Conservation (phyloP, 2,888 invertebrate genomes). For the Nasonia oneida region DNA sequence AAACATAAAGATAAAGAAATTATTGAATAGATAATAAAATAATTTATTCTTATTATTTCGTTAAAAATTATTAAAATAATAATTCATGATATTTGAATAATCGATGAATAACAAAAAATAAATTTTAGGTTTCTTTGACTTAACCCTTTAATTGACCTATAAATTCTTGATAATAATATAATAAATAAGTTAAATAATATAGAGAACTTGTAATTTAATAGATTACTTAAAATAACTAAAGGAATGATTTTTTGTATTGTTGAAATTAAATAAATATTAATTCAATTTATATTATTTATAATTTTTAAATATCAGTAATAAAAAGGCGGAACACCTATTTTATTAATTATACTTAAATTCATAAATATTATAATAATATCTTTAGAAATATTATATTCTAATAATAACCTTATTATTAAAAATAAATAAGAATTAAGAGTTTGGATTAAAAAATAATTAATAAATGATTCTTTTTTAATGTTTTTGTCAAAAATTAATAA, state of each 20-base stretch:
- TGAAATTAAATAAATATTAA: neutral
- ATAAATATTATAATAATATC: neutral
- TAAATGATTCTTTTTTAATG: neutral
- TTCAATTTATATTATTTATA: neutral
- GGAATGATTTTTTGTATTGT: too few species aligned
- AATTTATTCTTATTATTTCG: neutral
- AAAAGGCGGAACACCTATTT: neutral
- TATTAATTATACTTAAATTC: neutral
- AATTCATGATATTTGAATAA: neutral
- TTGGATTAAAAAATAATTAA: neutral
- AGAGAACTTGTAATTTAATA: too few species aligned
- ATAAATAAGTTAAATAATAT: too few species aligned
- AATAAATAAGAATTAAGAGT: neutral
- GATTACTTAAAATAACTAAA: too few species aligned
- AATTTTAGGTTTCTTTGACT: neutral
- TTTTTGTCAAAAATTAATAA: constrained; percentile 1
- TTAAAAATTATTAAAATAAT: neutral
- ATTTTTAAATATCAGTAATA: neutral
- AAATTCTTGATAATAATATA: neutral
- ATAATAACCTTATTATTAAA: neutral
- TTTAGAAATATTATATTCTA: too few species aligned
- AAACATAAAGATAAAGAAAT: too few species aligned
- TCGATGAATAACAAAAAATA: neutral
- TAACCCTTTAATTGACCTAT: neutral
- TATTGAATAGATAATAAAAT: neutral